Percentiles rank a stretch among this genome's conserved stretches.
Conservation (phyloP, 1,140 invertebrate genomes). For the Pogonus chalceus region DNA sequence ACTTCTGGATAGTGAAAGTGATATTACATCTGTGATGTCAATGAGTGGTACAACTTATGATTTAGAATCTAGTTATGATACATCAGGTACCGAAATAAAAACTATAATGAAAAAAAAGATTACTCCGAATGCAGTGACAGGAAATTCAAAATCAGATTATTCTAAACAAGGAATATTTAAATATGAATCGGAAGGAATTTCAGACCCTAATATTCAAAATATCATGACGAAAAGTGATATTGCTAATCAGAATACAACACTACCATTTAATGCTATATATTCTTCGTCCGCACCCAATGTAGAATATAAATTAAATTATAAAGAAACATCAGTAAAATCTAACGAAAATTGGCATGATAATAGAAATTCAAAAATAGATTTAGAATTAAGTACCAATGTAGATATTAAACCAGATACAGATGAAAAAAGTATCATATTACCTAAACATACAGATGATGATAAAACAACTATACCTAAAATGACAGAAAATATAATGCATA, state of each 20-base stretch:
- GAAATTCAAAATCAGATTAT: constrained; percentile 10
- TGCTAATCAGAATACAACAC: constrained; percentile 45
- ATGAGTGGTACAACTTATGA: constrained; percentile 35
- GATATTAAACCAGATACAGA: background rate
- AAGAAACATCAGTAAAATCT: background rate
- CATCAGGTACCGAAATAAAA: background rate
- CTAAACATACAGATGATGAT: background rate
- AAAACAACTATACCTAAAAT: background rate
- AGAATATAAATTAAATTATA: background rate
- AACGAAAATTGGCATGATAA: background rate
- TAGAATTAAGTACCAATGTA: background rate
- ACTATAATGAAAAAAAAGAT: constrained; percentile 11
- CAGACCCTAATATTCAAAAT: constrained; percentile 28
- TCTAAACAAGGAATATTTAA: no score
- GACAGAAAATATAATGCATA: constrained; percentile 27
- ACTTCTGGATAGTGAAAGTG: constrained; percentile 42
- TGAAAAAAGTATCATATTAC: background rate
- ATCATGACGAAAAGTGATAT: constrained; percentile 41
- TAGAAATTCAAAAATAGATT: background rate
- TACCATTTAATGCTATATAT: background rate
- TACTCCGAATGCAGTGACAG: background rate
- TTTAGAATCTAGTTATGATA: constrained; percentile 15
- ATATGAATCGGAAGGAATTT: no score
- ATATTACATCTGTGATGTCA: constrained; percentile 41
- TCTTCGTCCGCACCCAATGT: background rate